phyloP scores from a whole-genome alignment of 2,113 vertebrate genomes.

The Salminus brasiliensis region DNA sequence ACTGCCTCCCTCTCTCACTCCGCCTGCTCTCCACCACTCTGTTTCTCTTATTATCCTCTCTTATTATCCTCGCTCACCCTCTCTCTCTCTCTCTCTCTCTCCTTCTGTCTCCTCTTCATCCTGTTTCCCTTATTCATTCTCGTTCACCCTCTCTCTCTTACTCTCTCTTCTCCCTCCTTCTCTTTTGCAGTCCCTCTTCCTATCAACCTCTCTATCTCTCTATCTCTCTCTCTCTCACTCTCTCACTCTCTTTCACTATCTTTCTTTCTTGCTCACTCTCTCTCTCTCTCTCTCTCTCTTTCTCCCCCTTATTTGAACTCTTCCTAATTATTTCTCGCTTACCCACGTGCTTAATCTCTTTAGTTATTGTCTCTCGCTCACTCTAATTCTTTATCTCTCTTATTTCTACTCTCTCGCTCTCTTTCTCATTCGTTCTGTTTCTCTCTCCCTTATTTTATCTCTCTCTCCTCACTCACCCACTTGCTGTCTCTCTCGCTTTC shows the following conservation, averaged over 20 bases:
- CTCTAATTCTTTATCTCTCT: too few species aligned
- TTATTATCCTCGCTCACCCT: slow-evolving; percentile 66
- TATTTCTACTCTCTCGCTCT: slow-evolving; percentile 75
- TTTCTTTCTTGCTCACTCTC: too few species aligned
- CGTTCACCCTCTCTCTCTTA: slow-evolving; percentile 43
- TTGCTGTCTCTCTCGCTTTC: too few species aligned
- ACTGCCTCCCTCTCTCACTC: slow-evolving; percentile 1
- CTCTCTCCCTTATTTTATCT: neutral
- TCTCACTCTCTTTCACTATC: too few species aligned
- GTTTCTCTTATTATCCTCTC: slow-evolving; percentile 45
- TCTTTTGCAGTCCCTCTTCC: too few species aligned
- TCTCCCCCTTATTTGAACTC: too few species aligned
- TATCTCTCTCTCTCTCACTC: slow-evolving; percentile 37
- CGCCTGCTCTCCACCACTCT: neutral
- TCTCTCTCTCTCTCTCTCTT: slow-evolving; percentile 72
- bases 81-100: slow-evolving; percentile 68
- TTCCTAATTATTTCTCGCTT: too few species aligned
- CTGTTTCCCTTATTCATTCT: too few species aligned
- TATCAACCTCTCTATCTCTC: slow-evolving; percentile 11
- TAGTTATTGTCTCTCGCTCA: too few species aligned
- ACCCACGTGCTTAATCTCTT: too few species aligned
- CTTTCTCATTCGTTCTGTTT: too few species aligned
- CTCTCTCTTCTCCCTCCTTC: slow-evolving; percentile 61
- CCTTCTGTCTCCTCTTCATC: slow-evolving; percentile 63
- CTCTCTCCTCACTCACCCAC: too few species aligned